phyloP scores from a whole-genome alignment of 2,113 vertebrate species.

The Romanogobio albipinnatus region DNA sequence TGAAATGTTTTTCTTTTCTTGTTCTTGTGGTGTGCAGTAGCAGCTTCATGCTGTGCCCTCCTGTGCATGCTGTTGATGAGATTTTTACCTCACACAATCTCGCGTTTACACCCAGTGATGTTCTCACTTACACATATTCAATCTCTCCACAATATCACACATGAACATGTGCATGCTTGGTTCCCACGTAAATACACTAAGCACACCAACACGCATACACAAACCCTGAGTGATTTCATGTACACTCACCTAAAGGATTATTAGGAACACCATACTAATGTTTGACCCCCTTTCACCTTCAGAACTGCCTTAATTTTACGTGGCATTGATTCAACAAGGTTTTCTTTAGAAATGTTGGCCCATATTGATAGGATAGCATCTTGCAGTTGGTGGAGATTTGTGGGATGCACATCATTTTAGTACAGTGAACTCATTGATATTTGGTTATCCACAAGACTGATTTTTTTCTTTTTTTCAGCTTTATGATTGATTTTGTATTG shows the following conservation, averaged over 20 bases:
- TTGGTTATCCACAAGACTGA: neutral
- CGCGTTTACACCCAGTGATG: constrained; percentile 17
- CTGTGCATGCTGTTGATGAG: constrained; percentile 58
- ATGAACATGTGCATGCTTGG: neutral
- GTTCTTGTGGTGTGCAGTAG: constrained; percentile 41
- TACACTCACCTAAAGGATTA: too few species aligned
- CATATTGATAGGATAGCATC: too few species aligned
- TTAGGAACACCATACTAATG: too few species aligned
- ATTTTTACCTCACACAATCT: constrained; percentile 41
- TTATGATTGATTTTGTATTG: neutral
- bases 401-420: too few species aligned
- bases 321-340: too few species aligned
- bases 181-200: neutral
- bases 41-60: constrained; percentile 48
- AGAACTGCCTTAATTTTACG: too few species aligned
- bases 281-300: too few species aligned
- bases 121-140: constrained; percentile 35
- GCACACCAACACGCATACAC: neutral
- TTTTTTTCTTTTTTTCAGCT: neutral
- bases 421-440: too few species aligned
- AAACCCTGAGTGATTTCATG: neutral
- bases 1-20: constrained; percentile 37
- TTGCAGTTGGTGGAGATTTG: too few species aligned
- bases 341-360: too few species aligned
- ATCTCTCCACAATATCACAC: constrained; percentile 32